Percentiles rank a stretch among this genome's conserved stretches.
These are phyloP conservation scores for Mechanitis mazaeus DNA, from an alignment of 2,888 invertebrate species.

Conservation along the genomic window DNA sequence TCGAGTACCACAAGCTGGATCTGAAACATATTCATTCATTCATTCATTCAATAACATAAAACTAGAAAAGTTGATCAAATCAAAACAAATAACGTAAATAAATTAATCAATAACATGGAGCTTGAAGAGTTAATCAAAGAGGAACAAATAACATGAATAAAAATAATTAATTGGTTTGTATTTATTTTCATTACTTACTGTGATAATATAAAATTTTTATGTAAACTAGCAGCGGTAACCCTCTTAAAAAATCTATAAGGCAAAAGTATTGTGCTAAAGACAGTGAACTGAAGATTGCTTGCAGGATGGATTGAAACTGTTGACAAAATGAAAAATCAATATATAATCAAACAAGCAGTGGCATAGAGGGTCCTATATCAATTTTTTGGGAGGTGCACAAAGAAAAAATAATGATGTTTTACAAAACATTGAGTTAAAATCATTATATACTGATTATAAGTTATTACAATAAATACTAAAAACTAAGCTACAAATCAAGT, in stretches of 20 bases:
- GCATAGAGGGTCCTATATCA: too few relatives aligned
- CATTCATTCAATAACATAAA: background rate
- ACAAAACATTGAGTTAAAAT: too few relatives aligned
- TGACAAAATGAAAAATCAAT: slow-evolving; percentile 2
- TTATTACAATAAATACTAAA: too few relatives aligned
- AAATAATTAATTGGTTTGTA: background rate
- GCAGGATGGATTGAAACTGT: slow-evolving; percentile 53
- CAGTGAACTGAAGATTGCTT: slow-evolving; percentile 44
- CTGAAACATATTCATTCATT: slow-evolving; percentile 36
- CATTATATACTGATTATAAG: too few relatives aligned
- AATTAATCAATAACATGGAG: background rate
- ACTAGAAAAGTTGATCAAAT: background rate
- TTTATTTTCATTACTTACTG: slow-evolving; percentile 46
- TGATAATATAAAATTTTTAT: slow-evolving; percentile 56
- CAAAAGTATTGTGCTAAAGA: slow-evolving; percentile 56
- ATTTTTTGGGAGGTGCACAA: too few relatives aligned
- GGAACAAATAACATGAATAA: background rate
- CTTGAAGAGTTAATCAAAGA: background rate
- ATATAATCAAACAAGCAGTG: too few relatives aligned
- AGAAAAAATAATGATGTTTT: too few relatives aligned
- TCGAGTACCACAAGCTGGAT: slow-evolving; percentile 47
- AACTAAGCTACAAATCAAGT: too few relatives aligned
- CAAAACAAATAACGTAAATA: background rate
- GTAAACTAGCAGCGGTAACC: slow-evolving; percentile 49
- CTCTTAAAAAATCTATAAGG: slow-evolving; percentile 53